Base-by-base conservation (phyloP, 2,113 vertebrate genomes). In the Gracilinanus agilis region DNA sequence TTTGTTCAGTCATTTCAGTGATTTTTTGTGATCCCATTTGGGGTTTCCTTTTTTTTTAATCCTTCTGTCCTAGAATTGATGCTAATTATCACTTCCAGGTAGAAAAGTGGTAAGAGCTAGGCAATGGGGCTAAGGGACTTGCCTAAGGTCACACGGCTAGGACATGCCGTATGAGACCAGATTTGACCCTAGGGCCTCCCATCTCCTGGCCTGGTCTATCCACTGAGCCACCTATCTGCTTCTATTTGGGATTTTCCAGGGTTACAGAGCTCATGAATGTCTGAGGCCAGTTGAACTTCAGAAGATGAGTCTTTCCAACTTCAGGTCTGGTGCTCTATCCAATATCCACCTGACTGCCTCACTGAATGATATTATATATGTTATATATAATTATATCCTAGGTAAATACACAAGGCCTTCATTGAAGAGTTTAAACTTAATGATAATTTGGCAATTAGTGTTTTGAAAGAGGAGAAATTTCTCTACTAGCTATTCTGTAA, bases 371-470 rank as follows among this genome's bases (percentile, higher is more conserved):
- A 49, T 49, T 49, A 49, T 49, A 49, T 49, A 49, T 49, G 5
- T 49, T 5, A 49, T 49, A 49, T 49, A 49, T 90, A 91, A 3
- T 55, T 88, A 88, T 90, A 93, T 83, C 3, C 24, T 25, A 61
- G 56, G 56, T 9, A 61, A 61, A 27, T 61, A 54, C 54, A 92
- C 44, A 61, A 91, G 94, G 91, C 91, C 92, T 96, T 89, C 58
- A 89, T 40, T 9, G 44, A 55, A 55, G 34, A 94, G 44, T 90
- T 90, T 54, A 90, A 95, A 92, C 88, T 93, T 90, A 55, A 54
- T 93, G 94, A 89, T 55, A 91, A 91, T 95, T 95, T 91, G 93
- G 88, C 67, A 94, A 90, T 49, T 54, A 95, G 93, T 90, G 54
- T 61, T 61, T 61, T 61, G 56, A 53, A 55, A 89, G 90, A 93